These are phyloP conservation scores for Uropsilus gracilis DNA, from an alignment of 2,113 vertebrate species.

Conservation along the genomic window DNA sequence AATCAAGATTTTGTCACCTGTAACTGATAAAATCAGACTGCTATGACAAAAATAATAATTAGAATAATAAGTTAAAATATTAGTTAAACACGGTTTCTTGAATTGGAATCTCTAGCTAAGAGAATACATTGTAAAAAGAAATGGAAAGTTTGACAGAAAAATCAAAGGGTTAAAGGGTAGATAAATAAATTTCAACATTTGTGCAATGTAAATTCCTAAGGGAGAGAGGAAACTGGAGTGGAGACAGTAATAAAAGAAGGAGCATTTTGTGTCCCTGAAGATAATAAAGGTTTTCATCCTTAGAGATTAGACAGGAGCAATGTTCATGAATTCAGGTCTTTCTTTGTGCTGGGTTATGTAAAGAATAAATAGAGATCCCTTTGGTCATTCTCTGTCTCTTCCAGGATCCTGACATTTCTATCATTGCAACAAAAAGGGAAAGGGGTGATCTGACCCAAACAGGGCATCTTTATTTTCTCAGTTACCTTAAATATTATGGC, in stretches of 20 bases:
- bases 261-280: background rate
- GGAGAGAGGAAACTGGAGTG: background rate
- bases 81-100: background rate
- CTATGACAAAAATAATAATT: background rate
- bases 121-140: background rate
- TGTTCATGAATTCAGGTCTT: background rate
- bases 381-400: background rate
- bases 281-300: background rate
- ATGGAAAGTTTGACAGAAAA: background rate
- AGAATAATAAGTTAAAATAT: background rate
- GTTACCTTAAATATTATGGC: background rate
- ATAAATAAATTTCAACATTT: background rate
- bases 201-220: background rate
- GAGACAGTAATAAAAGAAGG: background rate
- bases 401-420: background rate
- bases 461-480: background rate
- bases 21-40: background rate
- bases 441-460: background rate
- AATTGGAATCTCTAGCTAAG: conserved; percentile 2
- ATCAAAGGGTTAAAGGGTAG: background rate
- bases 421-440: conserved; percentile 31
- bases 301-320: background rate
- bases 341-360: conserved; percentile 20
- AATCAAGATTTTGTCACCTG: background rate
- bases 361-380: conserved; percentile 43